phyloP scores from a whole-genome alignment of 2,797 vertebrate species.

The Semotilus atromaculatus region DNA sequence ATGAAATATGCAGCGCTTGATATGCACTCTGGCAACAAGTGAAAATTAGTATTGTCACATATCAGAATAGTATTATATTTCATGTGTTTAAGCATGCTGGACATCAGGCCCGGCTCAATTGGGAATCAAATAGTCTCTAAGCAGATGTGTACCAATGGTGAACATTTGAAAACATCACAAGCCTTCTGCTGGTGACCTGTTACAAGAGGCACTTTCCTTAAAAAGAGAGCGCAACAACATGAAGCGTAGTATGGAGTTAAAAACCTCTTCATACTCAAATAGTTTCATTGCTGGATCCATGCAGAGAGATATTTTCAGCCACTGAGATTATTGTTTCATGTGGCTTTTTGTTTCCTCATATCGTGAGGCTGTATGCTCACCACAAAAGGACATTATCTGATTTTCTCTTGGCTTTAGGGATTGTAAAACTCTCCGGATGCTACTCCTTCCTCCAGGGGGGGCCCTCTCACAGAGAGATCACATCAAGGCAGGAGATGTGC shows the following conservation, averaged over 20 bases:
- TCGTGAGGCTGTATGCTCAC: not conserved
- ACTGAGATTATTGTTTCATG: conserved; percentile 16
- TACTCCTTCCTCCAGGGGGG: conserved; percentile 11
- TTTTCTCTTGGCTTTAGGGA: not conserved
- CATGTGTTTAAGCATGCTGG: not conserved
- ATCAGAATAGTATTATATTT: not conserved
- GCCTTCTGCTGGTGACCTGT: not conserved
- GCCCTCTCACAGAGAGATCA: conserved; percentile 19
- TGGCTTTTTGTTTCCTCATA: conserved; percentile 29
- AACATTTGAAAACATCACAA: not conserved
- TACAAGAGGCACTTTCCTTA: conserved; percentile 2
- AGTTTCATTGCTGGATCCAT: not conserved
- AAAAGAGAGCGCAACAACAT: not conserved
- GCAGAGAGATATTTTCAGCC: conserved; percentile 31
- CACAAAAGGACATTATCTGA: conserved; percentile 10
- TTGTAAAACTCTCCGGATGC: conserved; percentile 11
- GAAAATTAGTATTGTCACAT: not conserved
- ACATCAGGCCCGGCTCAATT: not conserved
- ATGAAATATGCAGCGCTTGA: not conserved
- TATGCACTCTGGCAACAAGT: too few species aligned
- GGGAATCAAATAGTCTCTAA: not conserved
- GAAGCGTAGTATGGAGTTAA: conserved; percentile 3
- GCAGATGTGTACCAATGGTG: not conserved
- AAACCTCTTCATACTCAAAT: conserved; percentile 22
- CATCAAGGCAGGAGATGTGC: conserved; percentile 13